Percentiles rank a stretch among this genome's conserved stretches.
These are phyloP conservation scores for Plecturocebus donacophilus DNA, from an alignment of 2,113 vertebrate genomes.

Conservation along the genomic window DNA sequence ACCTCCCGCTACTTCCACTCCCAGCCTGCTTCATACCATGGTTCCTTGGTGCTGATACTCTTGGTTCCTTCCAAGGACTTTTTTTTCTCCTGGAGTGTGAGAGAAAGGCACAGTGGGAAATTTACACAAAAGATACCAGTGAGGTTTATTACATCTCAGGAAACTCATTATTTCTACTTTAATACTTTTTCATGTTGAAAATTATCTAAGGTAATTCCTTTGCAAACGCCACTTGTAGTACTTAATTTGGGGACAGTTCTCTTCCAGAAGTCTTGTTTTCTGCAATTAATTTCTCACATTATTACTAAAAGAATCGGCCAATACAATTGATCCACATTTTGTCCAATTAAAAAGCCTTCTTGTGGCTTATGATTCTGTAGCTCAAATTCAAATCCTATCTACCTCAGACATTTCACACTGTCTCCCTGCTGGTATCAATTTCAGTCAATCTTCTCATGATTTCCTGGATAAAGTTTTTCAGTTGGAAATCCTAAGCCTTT, in stretches of 20 bases:
- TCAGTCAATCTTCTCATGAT: not conserved
- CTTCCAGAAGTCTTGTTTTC: constrained; percentile 23
- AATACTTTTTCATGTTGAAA: constrained; percentile 20
- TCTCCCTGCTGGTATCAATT: constrained; percentile 2
- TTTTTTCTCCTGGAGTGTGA: not conserved
- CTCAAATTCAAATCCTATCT: not conserved
- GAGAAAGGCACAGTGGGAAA: not conserved
- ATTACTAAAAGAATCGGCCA: constrained; percentile 22
- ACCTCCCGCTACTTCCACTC: too few relatives aligned
- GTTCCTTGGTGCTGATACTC: not conserved
- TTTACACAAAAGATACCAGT: not conserved
- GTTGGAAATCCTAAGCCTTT: constrained; percentile 43
- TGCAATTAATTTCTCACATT: not conserved
- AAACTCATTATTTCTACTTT: constrained; percentile 27
- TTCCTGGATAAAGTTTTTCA: constrained; percentile 26
- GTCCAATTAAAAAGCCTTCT: not conserved
- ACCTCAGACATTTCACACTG: not conserved
- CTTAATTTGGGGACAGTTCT: constrained; percentile 22
- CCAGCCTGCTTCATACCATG: too few relatives aligned
- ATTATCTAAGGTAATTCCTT: not conserved
- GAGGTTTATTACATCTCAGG: not conserved
- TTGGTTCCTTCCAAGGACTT: not conserved
- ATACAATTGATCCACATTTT: constrained; percentile 10
- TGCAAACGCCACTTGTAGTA: not conserved
- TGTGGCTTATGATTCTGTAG: not conserved